Base-by-base conservation (phyloP, 92 coral and sea anemone genomes). In the Epizoanthus fatuus region DNA sequence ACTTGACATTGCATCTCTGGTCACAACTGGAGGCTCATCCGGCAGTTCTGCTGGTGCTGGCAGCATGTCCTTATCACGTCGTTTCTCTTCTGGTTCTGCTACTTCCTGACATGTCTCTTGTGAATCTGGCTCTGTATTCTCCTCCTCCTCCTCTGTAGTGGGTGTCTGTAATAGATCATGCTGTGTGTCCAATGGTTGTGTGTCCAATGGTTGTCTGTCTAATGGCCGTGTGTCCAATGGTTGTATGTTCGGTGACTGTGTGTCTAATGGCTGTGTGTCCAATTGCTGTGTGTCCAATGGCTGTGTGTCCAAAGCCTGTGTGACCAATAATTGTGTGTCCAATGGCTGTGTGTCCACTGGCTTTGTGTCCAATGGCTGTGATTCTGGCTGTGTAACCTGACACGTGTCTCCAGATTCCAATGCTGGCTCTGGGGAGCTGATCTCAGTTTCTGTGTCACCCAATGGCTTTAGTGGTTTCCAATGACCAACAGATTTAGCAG, bases 381-480 rank as follows among this genome's bases (percentile, higher is more conserved):
- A 15, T 3, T 57, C 38, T 1, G 55, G 19, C 11, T 47, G 5
- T 37, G 15, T 3, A n/a, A 10, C 57, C 7, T 12, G 71, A 12
- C 14, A 17, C 20, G 15, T 14, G 0, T 44, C 82, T n/a, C 17
- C 70, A 6, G 20, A 20, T 5, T 60, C 49, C 9, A 67, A 40
- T 8, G 11, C 40, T 54, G 60, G 37, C 47, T 57, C 20, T 49
- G 53, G 53, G 13, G 13, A 49, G 12, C 5, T 52, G 0, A 16
- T 65, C 67, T 15, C 45, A 7, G 51, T 19, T 2, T 39, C 35
- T 11, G 37, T 22, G 1, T 42, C 42, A 59, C 47, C 19, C 5
- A 13, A 20, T 5, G 32, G 70, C 57, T 62, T 77, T 44, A 77
- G 9, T 4, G 82, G 82, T 60, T 77, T 77, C 82, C 20, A 42